Conservation (phyloP, 1,140 invertebrate species). For the Centruroides vittatus region DNA sequence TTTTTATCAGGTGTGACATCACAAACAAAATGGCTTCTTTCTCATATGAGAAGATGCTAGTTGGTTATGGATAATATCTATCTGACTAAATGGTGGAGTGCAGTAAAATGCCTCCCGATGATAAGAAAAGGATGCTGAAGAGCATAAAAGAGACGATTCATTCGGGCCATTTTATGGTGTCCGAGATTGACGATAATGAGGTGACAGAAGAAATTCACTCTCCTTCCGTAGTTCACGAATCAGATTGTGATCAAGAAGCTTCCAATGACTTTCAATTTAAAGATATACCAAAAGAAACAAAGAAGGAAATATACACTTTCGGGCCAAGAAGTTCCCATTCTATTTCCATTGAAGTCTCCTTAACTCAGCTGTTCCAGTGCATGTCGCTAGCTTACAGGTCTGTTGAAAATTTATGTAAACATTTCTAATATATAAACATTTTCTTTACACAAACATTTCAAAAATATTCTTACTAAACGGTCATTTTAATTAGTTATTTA, state of each 20-base stretch:
- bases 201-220: slow-evolving; percentile 71
- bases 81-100: too few species aligned
- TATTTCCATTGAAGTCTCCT: slow-evolving; percentile 76
- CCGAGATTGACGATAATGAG: slow-evolving; percentile 78
- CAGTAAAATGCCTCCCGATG: slow-evolving; percentile 6
- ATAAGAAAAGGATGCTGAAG: slow-evolving; percentile 6
- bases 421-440: too few species aligned
- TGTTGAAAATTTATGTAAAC: slow-evolving; percentile 20
- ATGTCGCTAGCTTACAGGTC: slow-evolving; percentile 95
- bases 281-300: slow-evolving; percentile 33
- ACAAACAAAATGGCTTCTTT: too few species aligned
- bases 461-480: too few species aligned
- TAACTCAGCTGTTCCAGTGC: slow-evolving; percentile 89
- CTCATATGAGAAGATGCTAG: too few species aligned
- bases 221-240: slow-evolving; percentile 44
- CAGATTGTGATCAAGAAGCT: slow-evolving; percentile 15
- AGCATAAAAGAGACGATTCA: slow-evolving; percentile 59
- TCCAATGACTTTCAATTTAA: slow-evolving; percentile 25
- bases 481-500: too few species aligned
- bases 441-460: too few species aligned
- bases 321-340: slow-evolving; percentile 30
- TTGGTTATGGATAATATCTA: too few species aligned
- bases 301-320: slow-evolving; percentile 30
- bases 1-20: too few species aligned
- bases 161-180: slow-evolving; percentile 97